These are phyloP conservation scores for Artibeus jamaicensis DNA, from an alignment of 2,797 vertebrate genomes.

Conservation along the genomic window DNA sequence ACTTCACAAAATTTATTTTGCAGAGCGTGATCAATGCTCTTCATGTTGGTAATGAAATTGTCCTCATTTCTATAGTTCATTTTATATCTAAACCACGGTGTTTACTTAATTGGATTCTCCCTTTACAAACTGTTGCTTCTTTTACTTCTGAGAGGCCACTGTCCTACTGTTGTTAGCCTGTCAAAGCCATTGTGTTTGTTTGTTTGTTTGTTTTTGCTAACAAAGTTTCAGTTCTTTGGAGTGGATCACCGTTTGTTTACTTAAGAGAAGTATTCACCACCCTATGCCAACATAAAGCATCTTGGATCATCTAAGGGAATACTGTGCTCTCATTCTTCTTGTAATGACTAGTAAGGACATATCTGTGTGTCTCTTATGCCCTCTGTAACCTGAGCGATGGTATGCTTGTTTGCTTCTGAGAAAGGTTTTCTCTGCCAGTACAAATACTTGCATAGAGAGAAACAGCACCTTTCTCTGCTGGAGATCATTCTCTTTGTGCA, in stretches of 20 bases:
- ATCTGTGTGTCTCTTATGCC: fast-evolving
- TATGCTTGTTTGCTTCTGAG: neutral
- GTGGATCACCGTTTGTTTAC: neutral
- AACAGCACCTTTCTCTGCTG: neutral
- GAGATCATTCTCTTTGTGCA: neutral
- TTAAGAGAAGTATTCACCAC: neutral
- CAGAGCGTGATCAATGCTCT: neutral
- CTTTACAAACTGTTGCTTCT: neutral
- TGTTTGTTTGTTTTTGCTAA: neutral
- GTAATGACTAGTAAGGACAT: fast-evolving
- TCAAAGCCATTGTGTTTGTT: neutral
- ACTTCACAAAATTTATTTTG: neutral
- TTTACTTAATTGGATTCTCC: neutral
- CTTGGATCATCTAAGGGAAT: neutral
- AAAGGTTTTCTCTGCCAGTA: neutral
- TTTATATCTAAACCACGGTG: neutral
- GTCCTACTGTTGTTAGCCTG: neutral
- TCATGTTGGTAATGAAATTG: neutral
- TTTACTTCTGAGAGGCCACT: neutral
- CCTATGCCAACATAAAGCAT: neutral
- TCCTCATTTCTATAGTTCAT: neutral
- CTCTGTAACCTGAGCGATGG: neutral
- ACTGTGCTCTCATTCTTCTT: neutral
- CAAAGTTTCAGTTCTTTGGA: neutral
- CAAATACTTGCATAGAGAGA: neutral